phyloP scores from a whole-genome alignment of 2,888 invertebrate genomes.

The Pandemis heparana region DNA sequence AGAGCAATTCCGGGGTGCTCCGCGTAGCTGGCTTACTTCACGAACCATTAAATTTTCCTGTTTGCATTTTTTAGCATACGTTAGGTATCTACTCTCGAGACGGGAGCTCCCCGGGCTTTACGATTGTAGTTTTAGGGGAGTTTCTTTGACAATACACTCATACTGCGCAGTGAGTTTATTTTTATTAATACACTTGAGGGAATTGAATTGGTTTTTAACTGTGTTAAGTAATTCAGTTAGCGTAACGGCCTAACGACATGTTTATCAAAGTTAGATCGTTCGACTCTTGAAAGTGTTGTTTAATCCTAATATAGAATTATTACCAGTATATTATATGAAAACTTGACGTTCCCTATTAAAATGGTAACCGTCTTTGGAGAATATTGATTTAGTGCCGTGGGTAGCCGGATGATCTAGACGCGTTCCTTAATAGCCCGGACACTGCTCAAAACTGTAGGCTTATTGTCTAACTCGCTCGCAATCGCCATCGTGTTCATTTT shows the following conservation, averaged over 20 bases:
- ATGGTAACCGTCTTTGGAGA: too few relatives aligned
- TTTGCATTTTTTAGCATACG: slow-evolving; percentile 86
- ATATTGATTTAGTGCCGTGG: too few relatives aligned
- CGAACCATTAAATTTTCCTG: slow-evolving; percentile 85
- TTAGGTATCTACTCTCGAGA: slow-evolving; percentile 66
- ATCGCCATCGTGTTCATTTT: too few relatives aligned
- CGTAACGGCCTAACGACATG: neutral
- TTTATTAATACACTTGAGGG: slow-evolving; percentile 29
- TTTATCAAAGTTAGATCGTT: neutral
- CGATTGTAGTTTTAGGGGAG: slow-evolving; percentile 77
- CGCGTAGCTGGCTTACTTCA: slow-evolving; percentile 79
- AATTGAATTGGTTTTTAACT: slow-evolving; percentile 29
- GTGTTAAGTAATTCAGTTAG: neutral
- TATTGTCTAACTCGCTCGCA: too few relatives aligned
- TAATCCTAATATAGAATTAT: too few relatives aligned
- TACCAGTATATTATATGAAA: too few relatives aligned
- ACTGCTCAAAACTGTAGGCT: too few relatives aligned
- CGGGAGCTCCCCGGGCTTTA: slow-evolving; percentile 64
- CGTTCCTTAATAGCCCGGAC: too few relatives aligned
- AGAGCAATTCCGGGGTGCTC: slow-evolving; percentile 74
- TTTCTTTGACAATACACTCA: slow-evolving; percentile 54
- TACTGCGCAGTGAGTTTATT: slow-evolving; percentile 56
- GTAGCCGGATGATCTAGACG: too few relatives aligned
- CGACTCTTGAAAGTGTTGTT: too few relatives aligned
- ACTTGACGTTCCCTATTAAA: too few relatives aligned